Percentiles rank a stretch among this genome's conserved stretches.
Conservation (phyloP, 2,888 invertebrate species). For the Eupithecia centaureata region DNA sequence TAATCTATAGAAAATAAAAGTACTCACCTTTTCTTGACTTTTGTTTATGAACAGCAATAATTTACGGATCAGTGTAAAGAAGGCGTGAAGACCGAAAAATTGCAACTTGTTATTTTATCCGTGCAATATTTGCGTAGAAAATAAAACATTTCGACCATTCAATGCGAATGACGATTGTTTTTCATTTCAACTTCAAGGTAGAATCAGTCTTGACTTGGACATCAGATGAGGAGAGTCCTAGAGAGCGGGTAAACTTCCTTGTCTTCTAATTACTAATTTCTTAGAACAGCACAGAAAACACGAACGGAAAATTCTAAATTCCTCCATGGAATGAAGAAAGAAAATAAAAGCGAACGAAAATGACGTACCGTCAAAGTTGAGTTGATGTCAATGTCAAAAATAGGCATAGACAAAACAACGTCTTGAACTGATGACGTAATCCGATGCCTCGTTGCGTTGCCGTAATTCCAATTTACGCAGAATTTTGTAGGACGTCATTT, state of each 20-base stretch:
- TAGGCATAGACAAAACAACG: not conserved
- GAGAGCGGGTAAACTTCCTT: not conserved
- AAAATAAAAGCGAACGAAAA: too few species aligned
- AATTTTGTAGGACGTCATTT: not conserved
- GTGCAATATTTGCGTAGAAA: constrained; percentile 41
- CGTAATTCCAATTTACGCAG: not conserved
- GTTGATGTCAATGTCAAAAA: not conserved
- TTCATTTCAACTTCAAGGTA: not conserved
- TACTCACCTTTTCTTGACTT: not conserved
- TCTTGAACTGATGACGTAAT: constrained; percentile 6
- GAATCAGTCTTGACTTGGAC: not conserved
- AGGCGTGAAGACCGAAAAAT: not conserved
- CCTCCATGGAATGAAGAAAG: not conserved
- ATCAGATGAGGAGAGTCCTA: not conserved
- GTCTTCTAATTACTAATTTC: not conserved
- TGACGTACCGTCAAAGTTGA: not conserved
- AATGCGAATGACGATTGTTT: constrained; percentile 38
- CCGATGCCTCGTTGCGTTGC: not conserved
- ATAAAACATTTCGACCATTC: constrained; percentile 55
- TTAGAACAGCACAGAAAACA: not conserved
- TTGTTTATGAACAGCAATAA: not conserved
- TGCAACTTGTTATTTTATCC: not conserved
- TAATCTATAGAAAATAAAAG: not conserved
- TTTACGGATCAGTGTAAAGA: not conserved
- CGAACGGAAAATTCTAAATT: constrained; percentile 4